phyloP scores from a whole-genome alignment of 2,113 vertebrate species.

The Okapia johnstoni region DNA sequence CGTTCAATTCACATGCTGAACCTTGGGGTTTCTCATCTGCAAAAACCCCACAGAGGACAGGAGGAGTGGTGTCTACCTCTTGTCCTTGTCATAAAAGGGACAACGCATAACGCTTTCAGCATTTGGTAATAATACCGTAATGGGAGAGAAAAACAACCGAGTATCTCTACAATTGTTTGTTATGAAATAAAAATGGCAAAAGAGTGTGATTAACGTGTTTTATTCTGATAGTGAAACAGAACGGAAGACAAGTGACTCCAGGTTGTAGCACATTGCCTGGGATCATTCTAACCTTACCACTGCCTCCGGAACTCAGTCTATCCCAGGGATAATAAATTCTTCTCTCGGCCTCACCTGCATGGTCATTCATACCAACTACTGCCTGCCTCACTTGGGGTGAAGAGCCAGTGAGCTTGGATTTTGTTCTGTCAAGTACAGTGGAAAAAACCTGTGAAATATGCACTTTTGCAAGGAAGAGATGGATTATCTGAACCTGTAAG shows the following conservation, averaged over 20 bases:
- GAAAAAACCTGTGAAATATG: background rate
- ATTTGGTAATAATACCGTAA: too few relatives aligned
- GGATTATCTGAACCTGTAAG: background rate
- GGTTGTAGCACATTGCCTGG: background rate
- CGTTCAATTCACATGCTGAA: background rate
- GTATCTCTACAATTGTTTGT: background rate
- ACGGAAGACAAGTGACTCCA: background rate
- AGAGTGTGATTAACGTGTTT: background rate
- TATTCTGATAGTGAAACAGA: background rate
- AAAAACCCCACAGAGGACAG: background rate
- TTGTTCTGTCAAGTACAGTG: background rate
- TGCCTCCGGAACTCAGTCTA: background rate
- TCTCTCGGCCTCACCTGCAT: background rate
- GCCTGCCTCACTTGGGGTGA: background rate
- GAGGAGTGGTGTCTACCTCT: background rate
- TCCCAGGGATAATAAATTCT: background rate
- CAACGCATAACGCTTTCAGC: accelerated
- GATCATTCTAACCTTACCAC: background rate
- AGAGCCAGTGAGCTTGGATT: background rate
- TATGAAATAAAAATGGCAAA: slow-evolving; percentile 44
- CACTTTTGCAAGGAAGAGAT: background rate
- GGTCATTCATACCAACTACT: background rate
- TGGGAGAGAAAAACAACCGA: background rate
- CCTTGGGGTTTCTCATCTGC: background rate
- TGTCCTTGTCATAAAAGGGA: background rate